phyloP scores from a whole-genome alignment of 2,113 vertebrate species.

The Erythrolamprus reginae region DNA sequence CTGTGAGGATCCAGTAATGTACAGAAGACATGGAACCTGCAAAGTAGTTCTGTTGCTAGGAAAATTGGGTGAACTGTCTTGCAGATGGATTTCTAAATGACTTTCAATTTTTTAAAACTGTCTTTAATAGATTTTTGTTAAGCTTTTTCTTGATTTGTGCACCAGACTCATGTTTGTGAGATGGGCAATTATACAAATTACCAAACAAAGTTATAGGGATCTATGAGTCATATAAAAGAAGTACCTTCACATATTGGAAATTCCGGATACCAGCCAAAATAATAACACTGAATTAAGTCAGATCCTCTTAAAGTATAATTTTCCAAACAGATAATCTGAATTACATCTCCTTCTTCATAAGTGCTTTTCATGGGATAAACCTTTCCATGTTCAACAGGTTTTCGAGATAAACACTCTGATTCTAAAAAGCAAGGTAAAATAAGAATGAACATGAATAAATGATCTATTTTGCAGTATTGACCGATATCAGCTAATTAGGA shows the following conservation, averaged over 20 bases:
- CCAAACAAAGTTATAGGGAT: background rate
- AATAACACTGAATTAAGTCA: conserved; percentile 75
- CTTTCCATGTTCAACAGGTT: conserved; percentile 60
- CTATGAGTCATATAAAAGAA: background rate
- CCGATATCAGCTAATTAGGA: background rate
- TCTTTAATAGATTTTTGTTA: background rate
- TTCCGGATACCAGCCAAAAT: conserved; percentile 73
- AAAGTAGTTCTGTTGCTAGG: background rate
- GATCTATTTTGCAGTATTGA: background rate
- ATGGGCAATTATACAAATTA: background rate
- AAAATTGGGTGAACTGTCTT: background rate
- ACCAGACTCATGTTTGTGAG: background rate
- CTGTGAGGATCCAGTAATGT: background rate
- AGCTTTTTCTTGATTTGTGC: background rate
- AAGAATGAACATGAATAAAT: background rate
- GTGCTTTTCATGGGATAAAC: conserved; percentile 64
- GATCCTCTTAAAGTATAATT: conserved; percentile 66
- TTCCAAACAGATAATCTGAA: conserved; percentile 72
- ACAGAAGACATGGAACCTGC: background rate
- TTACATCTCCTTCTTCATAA: conserved; percentile 74
- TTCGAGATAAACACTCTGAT: conserved; percentile 57
- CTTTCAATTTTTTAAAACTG: background rate
- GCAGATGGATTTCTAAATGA: background rate
- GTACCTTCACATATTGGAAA: conserved; percentile 76
- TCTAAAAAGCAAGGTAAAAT: conserved; percentile 51